Evolutionary conservation across 1,140 invertebrate species (phyloP), one percentile per base, ranked within the genome.

Genomic region (Scylla paramamosain): DNA sequence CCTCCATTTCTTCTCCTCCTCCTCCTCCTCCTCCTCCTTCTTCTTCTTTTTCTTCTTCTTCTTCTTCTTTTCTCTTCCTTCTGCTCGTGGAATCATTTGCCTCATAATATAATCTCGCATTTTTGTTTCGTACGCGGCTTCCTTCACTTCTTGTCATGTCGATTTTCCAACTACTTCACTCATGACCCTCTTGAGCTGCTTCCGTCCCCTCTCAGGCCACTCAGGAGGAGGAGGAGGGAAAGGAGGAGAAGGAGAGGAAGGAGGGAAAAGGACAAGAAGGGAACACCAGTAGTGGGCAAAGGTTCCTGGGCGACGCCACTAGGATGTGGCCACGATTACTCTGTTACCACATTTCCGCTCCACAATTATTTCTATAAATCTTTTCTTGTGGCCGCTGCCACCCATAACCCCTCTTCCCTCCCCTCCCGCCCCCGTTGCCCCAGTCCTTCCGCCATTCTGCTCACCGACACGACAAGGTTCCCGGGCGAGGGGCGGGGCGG

Each of bases 331-430:
- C 59, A 28, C 90, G 90, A 93, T 83, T 92, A 92, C 91, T 46
- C 91, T 87, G 48, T 93, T 93, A 93, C 92, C 92, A 93, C 92
- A 93, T 93, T 93, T 88, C 92, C 83, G 83, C 92, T 59, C 46
- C 83, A 93, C 92, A 93, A 93, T 93, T 93, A 93, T 93, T 93
- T 93, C 84, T 93, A 93, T 93, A 93, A 93, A 93, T 93, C 92
- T 93, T 93, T 88, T 88, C 46, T 52, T 84, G 39, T 25, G 45
- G 45, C 45, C 89, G n/a, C 20, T 39, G 32, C 32, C 39, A 45
- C 82, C 48, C 16, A 16, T 45, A 8, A 12, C 52, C 52, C 52
- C 52, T 59, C 52, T 20, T 59, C 10, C 52, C 52, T 20, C 16
- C 52, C 52, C 52, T 59, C 16, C 52, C 10, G 2, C 52, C 31